phyloP scores from a whole-genome alignment of 2,113 vertebrate genomes.

The Platichthys stellatus region DNA sequence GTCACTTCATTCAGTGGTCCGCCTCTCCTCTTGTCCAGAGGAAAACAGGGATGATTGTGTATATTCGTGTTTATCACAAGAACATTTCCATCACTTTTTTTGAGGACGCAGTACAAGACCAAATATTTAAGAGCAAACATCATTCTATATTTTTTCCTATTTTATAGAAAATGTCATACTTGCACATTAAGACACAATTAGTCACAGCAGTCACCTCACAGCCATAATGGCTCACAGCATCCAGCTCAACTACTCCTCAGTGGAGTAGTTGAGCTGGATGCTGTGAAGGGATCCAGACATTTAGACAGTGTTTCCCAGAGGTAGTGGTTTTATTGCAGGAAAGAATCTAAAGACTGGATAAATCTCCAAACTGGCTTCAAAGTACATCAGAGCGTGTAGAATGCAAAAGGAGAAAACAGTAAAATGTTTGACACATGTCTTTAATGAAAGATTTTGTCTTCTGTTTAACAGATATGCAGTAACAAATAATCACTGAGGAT shows the following conservation, averaged over 20 bases:
- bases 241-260: background rate
- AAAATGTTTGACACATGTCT: constrained; percentile 85
- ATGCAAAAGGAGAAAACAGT: constrained; percentile 85
- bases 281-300: constrained; percentile 15
- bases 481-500: constrained; percentile 95
- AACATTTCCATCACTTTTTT: too few species aligned
- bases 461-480: constrained; percentile 85
- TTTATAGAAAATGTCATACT: background rate
- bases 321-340: constrained; percentile 92
- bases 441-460: constrained; percentile 85
- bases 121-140: background rate
- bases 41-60: too few species aligned
- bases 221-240: too few species aligned
- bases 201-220: background rate
- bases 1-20: too few species aligned
- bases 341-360: constrained; percentile 86
- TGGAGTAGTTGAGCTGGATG: constrained; percentile 4
- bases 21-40: too few species aligned
- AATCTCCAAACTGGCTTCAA: constrained; percentile 87
- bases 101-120: too few species aligned
- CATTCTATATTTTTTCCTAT: background rate
- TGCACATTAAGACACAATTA: background rate
- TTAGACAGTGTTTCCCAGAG: constrained; percentile 76
- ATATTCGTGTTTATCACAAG: too few species aligned
- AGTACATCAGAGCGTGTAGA: constrained; percentile 88